phyloP scores from a whole-genome alignment of 1,140 invertebrate species.

The Thaumetopoea pityocampa region DNA sequence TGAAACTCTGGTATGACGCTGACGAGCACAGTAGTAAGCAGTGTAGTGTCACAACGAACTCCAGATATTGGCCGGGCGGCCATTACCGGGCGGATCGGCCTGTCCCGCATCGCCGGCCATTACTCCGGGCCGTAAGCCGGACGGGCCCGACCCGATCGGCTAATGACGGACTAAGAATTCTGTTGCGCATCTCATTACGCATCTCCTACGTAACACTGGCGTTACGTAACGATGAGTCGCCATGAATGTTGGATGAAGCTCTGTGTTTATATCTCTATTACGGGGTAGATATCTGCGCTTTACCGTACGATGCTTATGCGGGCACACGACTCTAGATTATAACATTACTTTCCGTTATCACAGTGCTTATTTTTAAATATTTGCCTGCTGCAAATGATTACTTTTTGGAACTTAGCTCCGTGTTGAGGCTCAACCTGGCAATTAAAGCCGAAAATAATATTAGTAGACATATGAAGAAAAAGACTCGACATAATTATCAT shows the following conservation, averaged over 20 bases:
- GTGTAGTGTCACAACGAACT: constrained; percentile 19
- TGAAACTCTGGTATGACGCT: constrained; percentile 5
- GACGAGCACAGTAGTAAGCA: constrained; percentile 10
- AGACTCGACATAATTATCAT: too few relatives aligned
- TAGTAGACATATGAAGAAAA: too few relatives aligned
- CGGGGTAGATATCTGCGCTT: too few relatives aligned
- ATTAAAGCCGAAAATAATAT: too few relatives aligned
- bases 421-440: too few relatives aligned
- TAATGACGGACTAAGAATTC: constrained; percentile 43
- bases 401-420: too few relatives aligned
- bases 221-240: constrained; percentile 9
- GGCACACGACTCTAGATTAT: too few relatives aligned
- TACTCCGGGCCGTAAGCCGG: constrained; percentile 23
- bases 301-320: too few relatives aligned
- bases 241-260: constrained; percentile 7
- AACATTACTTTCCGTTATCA: too few relatives aligned
- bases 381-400: too few relatives aligned
- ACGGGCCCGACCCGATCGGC: constrained; percentile 25
- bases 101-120: constrained; percentile 26
- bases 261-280: constrained; percentile 18
- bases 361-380: too few relatives aligned
- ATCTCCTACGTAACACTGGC: constrained; percentile 23
- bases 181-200: constrained; percentile 36
- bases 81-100: constrained; percentile 34
- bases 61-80: constrained; percentile 40